These are phyloP conservation scores for Lepidothrix coronata DNA, from an alignment of 2,113 vertebrate genomes.

Conservation along the genomic window DNA sequence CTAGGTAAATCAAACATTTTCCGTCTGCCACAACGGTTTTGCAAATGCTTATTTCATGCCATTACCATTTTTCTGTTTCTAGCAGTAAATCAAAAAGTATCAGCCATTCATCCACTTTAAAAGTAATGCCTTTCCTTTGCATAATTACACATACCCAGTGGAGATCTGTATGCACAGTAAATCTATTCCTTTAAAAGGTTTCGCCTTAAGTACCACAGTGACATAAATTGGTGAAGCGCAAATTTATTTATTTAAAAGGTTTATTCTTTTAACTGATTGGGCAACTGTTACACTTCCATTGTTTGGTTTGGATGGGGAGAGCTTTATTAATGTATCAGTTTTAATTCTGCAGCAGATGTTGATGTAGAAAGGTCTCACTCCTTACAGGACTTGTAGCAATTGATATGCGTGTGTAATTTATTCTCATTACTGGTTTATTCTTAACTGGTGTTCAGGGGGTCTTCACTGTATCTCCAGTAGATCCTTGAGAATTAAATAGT, in stretches of 20 bases:
- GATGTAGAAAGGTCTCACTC: constrained; percentile 54
- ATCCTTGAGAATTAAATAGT: constrained; percentile 55
- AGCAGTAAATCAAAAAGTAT: constrained; percentile 79
- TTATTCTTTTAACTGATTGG: constrained; percentile 75
- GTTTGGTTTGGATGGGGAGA: constrained; percentile 58
- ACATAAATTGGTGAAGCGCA: constrained; percentile 75
- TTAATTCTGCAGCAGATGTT: constrained; percentile 71
- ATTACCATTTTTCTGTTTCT: constrained; percentile 78
- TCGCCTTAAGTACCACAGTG: constrained; percentile 71
- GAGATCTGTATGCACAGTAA: constrained; percentile 73
- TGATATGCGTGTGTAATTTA: constrained; percentile 61
- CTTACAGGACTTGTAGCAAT: constrained; percentile 57
- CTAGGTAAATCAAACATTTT: constrained; percentile 78
- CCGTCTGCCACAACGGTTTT: constrained; percentile 73
- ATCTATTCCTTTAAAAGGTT: constrained; percentile 79
- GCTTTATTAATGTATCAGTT: constrained; percentile 64
- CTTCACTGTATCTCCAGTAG: constrained; percentile 15
- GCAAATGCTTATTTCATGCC: constrained; percentile 76
- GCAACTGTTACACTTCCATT: constrained; percentile 67
- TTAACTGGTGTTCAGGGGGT: constrained; percentile 62
- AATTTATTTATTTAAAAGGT: constrained; percentile 81
- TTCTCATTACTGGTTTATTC: constrained; percentile 67
- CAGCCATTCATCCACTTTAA: constrained; percentile 75
- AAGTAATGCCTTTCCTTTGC: constrained; percentile 77
- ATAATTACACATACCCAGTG: constrained; percentile 75